phyloP scores from a whole-genome alignment of 2,888 invertebrate genomes.

The Caenorhabditis wallacei region DNA sequence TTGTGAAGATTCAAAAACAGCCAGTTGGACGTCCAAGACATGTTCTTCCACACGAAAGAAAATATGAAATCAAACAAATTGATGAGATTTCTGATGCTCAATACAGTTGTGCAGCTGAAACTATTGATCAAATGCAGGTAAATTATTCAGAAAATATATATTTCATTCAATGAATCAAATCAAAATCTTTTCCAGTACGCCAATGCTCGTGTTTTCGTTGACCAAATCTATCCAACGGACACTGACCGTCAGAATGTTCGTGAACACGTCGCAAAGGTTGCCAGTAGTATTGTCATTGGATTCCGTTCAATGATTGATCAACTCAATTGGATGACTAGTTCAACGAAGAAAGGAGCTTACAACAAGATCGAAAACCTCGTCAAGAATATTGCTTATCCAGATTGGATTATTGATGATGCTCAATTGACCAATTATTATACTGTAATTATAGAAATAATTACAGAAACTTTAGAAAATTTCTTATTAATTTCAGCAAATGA shows the following conservation, averaged over 20 bases:
- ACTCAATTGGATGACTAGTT: conserved; percentile 78
- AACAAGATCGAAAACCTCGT: conserved; percentile 78
- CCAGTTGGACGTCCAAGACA: conserved; percentile 59
- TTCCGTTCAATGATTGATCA: conserved; percentile 80
- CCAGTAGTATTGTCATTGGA: conserved; percentile 71
- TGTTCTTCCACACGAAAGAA: conserved; percentile 32
- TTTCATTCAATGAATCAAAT: too few relatives aligned
- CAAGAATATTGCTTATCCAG: conserved; percentile 80
- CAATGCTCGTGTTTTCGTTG: conserved; percentile 79
- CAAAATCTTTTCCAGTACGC: conserved; percentile 63
- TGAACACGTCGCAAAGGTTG: conserved; percentile 73
- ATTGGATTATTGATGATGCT: conserved; percentile 74
- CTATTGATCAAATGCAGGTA: conserved; percentile 65
- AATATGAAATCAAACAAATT: conserved; percentile 42
- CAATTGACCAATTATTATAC: conserved; percentile 72
- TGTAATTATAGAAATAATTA: not conserved
- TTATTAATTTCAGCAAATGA: conserved; percentile 44
- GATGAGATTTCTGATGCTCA: conserved; percentile 46
- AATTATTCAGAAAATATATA: not conserved
- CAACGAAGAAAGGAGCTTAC: conserved; percentile 78
- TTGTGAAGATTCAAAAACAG: conserved; percentile 32
- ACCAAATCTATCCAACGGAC: conserved; percentile 73
- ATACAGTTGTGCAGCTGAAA: conserved; percentile 69
- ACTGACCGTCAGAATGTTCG: conserved; percentile 64
- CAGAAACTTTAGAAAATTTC: too few relatives aligned